Evolutionary conservation across 2,797 vertebrate genomes (phyloP), one percentile per base, ranked within the genome.

Genomic region (Lates japonicus): DNA sequence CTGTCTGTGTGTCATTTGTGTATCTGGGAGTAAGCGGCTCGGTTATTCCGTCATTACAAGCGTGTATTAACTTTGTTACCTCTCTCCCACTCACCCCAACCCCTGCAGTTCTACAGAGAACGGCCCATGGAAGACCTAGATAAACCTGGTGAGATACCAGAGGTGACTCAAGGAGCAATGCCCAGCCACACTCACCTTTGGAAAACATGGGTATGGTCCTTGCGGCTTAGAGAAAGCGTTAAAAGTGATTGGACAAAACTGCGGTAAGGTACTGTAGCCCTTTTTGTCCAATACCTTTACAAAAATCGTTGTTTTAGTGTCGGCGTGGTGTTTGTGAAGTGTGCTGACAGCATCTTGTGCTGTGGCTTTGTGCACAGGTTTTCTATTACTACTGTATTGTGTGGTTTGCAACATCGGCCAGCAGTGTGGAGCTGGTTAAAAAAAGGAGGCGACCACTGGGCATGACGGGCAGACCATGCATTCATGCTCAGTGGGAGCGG

Each of bases 91-190:
- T n/a, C n/a, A n/a, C 88, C 90, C 90, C 83, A 71, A 90, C 92
- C n/a, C 90, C 86, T 95, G 81, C 95, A 99, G 98, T 96, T 99
- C 98, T 88, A n/a, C 98, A 99, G 98, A 99, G 95, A 99, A 99
- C 1, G 98, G 98, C 94, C n/a, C 95, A 99, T 99, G 98, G 98
- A 99, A 93, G 98, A 99, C 91, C 96, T 99, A 95, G 98, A 99
- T 96, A 99, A n/a, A 99, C 98, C 83, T 99, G n/a, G 98, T 99
- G 93, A 97, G 98, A 95, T 99, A 99, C 96, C 98, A 99, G n/a
- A 99, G 95, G 98, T 90, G 98, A 99, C 95, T 99, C 98, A 29
- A 96, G 98, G 93, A 99, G 98, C 96, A 99, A 99, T 92, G 98
- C 98, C 94, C 98, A 94, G 98, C 98, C 81, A 99, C 98, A 91